A percentile compares a stretch with the other conserved stretches of the same genome.
phyloP scores from a whole-genome alignment of 2,113 vertebrate species.

The Electrona antarctica region DNA sequence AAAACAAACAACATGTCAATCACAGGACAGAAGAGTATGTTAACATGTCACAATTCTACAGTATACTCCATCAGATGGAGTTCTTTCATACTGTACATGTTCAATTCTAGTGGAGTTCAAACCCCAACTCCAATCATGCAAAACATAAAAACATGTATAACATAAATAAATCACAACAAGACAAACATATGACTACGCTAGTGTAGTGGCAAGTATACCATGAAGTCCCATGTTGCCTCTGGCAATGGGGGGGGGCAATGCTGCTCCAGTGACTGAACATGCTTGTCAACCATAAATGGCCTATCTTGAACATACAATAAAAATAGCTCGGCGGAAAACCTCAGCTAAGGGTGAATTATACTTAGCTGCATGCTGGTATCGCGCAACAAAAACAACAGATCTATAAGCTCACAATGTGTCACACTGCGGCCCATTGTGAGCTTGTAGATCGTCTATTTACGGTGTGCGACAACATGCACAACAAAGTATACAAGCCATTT shows the following conservation, averaged over 20 bases:
- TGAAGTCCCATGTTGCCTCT: conserved; percentile 3
- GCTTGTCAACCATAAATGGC: conserved; percentile 29
- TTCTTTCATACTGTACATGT: no score
- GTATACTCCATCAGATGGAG: no score
- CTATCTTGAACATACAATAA: conserved; percentile 40
- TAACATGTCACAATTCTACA: no score
- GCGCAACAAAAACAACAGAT: no score
- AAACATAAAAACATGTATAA: neutral
- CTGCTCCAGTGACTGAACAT: conserved; percentile 42
- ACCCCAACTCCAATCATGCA: conserved; percentile 10
- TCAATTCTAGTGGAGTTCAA: neutral
- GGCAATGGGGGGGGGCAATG: neutral
- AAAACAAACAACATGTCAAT: no score
- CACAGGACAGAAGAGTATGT: no score
- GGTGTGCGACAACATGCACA: no score
- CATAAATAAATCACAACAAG: conserved; percentile 40
- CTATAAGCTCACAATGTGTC: no score
- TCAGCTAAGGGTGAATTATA: neutral
- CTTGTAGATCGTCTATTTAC: no score
- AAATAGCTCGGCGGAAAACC: conserved; percentile 43
- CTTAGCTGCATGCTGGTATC: no score
- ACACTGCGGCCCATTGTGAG: no score
- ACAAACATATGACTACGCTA: conserved; percentile 20
- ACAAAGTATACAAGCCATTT: neutral
- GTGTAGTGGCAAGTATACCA: conserved; percentile 6